phyloP scores from a whole-genome alignment of 2,113 vertebrate genomes.

The Picathartes gymnocephalus region DNA sequence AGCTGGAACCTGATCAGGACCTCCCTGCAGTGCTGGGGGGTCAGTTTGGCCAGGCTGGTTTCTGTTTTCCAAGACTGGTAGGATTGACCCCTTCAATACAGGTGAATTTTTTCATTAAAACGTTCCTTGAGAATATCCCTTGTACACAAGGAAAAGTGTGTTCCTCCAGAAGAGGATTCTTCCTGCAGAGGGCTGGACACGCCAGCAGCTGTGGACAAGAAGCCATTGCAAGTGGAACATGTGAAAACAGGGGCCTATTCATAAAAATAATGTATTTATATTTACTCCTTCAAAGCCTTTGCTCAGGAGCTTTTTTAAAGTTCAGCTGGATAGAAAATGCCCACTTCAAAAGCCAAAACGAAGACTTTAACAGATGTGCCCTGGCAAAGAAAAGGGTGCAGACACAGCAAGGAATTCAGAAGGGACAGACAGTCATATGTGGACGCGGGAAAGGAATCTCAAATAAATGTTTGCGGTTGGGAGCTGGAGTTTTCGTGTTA shows the following conservation, averaged over 20 bases:
- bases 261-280: slow-evolving; percentile 57
- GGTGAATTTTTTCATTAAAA: background rate
- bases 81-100: background rate
- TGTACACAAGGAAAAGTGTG: background rate
- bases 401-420: slow-evolving; percentile 39
- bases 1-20: background rate
- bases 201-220: slow-evolving; percentile 33
- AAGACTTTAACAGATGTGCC: slow-evolving; percentile 62
- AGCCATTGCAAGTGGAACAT: slow-evolving; percentile 23
- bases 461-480: slow-evolving; percentile 28
- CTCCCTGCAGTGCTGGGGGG: background rate
- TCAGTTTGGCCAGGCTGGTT: background rate
- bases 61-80: background rate
- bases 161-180: background rate
- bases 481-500: slow-evolving; percentile 3
- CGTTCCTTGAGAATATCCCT: background rate
- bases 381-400: slow-evolving; percentile 37
- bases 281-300: slow-evolving; percentile 41
- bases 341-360: slow-evolving; percentile 31
- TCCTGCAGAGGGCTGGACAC: background rate
- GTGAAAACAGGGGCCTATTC: slow-evolving; percentile 60
- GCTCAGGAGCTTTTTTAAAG: slow-evolving; percentile 40
- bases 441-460: background rate
- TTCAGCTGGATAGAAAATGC: slow-evolving; percentile 43
- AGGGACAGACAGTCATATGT: background rate